Conservation (phyloP, 2,888 invertebrate genomes). For the Hylaea fasciaria region DNA sequence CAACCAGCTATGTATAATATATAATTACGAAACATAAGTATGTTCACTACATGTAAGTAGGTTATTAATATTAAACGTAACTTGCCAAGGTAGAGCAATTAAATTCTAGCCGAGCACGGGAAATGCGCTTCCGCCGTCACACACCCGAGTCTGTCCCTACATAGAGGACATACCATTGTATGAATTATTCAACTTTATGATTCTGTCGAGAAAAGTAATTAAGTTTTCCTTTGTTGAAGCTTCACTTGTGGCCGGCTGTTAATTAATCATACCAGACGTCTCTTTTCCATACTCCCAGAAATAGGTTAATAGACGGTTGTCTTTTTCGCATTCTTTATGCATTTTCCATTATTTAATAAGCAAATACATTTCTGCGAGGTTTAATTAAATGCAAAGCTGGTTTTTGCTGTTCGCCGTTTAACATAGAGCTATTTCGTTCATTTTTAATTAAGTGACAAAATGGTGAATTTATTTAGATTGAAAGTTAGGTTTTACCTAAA, state of each 20-base stretch:
- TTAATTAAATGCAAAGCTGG: constrained; percentile 59
- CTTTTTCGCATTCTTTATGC: constrained; percentile 69
- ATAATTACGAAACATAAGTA: no score
- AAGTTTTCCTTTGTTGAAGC: constrained; percentile 70
- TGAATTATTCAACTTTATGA: constrained; percentile 65
- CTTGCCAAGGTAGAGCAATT: constrained; percentile 54
- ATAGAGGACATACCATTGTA: constrained; percentile 45
- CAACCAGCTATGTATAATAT: no score
- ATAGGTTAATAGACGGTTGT: constrained; percentile 73
- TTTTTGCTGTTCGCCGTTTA: constrained; percentile 44
- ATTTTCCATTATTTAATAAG: constrained; percentile 71
- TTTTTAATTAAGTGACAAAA: constrained; percentile 34
- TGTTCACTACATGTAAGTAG: background rate
- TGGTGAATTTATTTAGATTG: constrained; percentile 7
- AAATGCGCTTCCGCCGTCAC: constrained; percentile 45
- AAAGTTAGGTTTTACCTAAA: background rate
- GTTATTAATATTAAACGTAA: background rate
- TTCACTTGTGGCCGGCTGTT: constrained; percentile 71
- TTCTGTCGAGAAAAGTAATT: constrained; percentile 77
- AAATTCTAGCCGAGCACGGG: constrained; percentile 56
- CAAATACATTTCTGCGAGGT: constrained; percentile 58
- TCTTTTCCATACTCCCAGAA: constrained; percentile 69
- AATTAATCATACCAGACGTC: constrained; percentile 75
- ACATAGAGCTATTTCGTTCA: constrained; percentile 19
- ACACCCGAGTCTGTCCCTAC: constrained; percentile 57